These are phyloP conservation scores for Desoria tigrina DNA, from an alignment of 2,888 invertebrate species.

Conservation along the genomic window DNA sequence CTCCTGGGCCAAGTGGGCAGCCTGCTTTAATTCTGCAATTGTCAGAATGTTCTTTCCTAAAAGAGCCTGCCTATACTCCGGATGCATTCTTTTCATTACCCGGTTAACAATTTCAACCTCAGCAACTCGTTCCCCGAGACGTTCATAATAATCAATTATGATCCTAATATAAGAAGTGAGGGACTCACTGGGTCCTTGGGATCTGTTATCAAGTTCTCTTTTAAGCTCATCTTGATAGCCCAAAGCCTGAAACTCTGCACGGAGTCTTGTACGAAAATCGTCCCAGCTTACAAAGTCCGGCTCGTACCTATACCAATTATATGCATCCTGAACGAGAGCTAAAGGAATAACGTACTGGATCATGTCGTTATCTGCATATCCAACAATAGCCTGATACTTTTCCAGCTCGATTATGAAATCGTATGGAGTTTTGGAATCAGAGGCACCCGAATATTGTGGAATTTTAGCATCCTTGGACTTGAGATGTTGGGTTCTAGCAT, in stretches of 20 bases:
- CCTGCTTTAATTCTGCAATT: conserved; percentile 2
- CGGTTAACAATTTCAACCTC: not conserved
- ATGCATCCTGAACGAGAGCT: conserved; percentile 9
- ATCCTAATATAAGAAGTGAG: conserved; percentile 14
- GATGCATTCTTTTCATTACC: conserved; percentile 17
- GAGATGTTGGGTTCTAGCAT: too few species aligned
- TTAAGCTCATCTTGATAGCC: conserved; percentile 13
- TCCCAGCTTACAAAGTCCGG: conserved; percentile 8
- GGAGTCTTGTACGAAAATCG: conserved; percentile 4
- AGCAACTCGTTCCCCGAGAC: conserved; percentile 1
- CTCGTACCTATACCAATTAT: conserved; percentile 9
- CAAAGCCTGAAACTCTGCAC: conserved; percentile 16
- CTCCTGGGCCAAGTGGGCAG: conserved; percentile 18
- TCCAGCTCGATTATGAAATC: conserved; percentile 10
- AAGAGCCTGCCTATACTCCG: conserved; percentile 14
- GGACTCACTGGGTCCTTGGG: conserved; percentile 16
- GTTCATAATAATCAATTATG: conserved; percentile 3
- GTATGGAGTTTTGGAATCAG: conserved; percentile 6
- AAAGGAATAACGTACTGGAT: conserved; percentile 8
- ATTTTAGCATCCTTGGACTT: not conserved
- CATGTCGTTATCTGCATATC: not conserved
- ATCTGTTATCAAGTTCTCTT: conserved; percentile 18
- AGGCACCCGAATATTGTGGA: conserved; percentile 6
- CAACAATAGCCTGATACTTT: conserved; percentile 9
- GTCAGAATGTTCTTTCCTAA: not conserved